Conservation (phyloP, 2,797 vertebrate species). For the Gorsachius magnificus region DNA sequence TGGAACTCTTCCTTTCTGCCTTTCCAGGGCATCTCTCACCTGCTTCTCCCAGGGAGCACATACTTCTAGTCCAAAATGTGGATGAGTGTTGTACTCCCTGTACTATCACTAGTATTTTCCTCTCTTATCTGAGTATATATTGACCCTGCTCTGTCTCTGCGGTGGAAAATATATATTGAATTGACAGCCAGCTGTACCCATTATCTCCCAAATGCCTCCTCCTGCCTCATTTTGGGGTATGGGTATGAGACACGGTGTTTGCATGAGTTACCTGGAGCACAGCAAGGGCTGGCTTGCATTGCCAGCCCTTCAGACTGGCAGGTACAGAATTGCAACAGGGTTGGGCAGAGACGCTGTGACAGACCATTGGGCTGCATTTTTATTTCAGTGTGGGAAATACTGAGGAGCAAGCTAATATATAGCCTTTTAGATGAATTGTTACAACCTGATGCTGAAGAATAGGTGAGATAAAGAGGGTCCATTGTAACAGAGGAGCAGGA, state of each 20-base stretch:
- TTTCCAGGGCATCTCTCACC: not conserved
- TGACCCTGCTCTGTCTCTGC: not conserved
- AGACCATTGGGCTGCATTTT: not conserved
- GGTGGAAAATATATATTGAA: not conserved
- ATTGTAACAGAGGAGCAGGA: not conserved
- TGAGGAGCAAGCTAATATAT: not conserved
- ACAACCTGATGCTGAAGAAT: not conserved
- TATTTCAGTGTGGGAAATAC: not conserved
- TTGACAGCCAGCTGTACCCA: not conserved
- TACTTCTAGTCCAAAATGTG: not conserved
- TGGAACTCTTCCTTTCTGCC: not conserved
- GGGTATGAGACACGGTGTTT: not conserved
- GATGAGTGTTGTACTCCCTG: not conserved
- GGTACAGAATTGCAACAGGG: not conserved
- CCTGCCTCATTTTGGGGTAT: not conserved
- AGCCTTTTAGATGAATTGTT: not conserved
- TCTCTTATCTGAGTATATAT: not conserved
- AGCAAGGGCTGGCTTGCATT: not conserved
- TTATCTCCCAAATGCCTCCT: not conserved
- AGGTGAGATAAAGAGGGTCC: not conserved
- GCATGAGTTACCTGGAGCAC: not conserved
- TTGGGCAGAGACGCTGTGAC: not conserved
- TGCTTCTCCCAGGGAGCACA: not conserved
- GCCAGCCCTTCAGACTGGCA: not conserved
- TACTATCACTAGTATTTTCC: not conserved